phyloP scores from a whole-genome alignment of 2,888 invertebrate genomes.

The Sepioteuthis lessoniana region DNA sequence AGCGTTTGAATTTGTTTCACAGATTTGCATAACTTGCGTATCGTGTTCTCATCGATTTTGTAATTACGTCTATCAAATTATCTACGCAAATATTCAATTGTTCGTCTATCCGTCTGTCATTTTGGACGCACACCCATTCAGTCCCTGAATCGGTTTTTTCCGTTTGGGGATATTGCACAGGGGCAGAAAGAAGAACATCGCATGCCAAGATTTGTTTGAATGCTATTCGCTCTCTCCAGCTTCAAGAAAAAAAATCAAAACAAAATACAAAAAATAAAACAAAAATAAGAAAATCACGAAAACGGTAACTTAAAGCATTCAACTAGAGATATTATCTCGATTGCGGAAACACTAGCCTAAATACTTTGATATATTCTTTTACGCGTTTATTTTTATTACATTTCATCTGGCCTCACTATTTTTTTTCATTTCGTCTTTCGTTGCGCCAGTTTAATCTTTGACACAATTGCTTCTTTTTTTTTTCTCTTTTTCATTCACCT shows the following conservation, averaged over 20 bases:
- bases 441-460: too few relatives aligned
- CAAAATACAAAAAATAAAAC: too few relatives aligned
- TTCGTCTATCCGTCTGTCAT: background rate
- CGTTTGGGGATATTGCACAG: background rate
- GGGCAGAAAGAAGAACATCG: background rate
- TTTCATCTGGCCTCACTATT: too few relatives aligned
- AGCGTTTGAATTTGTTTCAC: background rate
- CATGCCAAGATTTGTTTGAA: background rate
- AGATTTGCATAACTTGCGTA: background rate
- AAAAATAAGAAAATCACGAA: too few relatives aligned
- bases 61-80: conserved; percentile 20
- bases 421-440: too few relatives aligned
- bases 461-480: too few relatives aligned
- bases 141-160: background rate
- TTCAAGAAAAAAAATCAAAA: background rate
- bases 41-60: background rate
- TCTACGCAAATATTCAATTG: conserved; percentile 17
- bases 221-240: background rate
- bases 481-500: too few relatives aligned
- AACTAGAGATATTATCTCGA: too few relatives aligned
- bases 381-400: too few relatives aligned
- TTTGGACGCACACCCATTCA: background rate
- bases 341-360: too few relatives aligned
- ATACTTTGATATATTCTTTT: too few relatives aligned
- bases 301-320: too few relatives aligned